Conservation (phyloP, 2,888 invertebrate genomes). For the Euplagia quadripunctaria region DNA sequence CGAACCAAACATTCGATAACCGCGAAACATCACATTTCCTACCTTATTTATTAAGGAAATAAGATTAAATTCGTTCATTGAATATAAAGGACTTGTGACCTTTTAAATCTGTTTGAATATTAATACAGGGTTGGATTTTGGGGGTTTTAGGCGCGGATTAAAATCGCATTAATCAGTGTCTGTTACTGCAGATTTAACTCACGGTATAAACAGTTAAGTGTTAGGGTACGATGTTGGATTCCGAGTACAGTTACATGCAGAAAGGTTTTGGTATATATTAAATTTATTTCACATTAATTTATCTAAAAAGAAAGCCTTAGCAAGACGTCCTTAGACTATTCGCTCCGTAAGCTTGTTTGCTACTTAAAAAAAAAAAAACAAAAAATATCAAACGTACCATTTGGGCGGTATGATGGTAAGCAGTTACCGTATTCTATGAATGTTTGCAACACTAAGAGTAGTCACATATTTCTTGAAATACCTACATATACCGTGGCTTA, state of each 20-base stretch:
- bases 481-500: no score
- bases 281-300: background rate
- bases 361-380: no score
- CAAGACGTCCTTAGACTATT: no score
- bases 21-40: conserved; percentile 47
- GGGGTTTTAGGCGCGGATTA: conserved; percentile 89
- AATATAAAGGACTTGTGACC: conserved; percentile 69
- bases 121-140: conserved; percentile 86
- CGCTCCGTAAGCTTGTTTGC: no score
- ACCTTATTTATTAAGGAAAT: conserved; percentile 51
- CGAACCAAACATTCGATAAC: conserved; percentile 57
- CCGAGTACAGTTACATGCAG: conserved; percentile 64
- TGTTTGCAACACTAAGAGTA: no score
- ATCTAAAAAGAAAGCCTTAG: no score
- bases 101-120: conserved; percentile 85
- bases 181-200: conserved; percentile 83
- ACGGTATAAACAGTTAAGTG: conserved; percentile 87
- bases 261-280: conserved; percentile 30
- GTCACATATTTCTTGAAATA: no score
- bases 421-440: no score
- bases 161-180: conserved; percentile 92
- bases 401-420: no score
- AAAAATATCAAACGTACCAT: no score
- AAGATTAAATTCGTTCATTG: conserved; percentile 66
- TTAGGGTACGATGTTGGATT: conserved; percentile 82